A percentile compares a stretch with the other conserved stretches of the same genome.
Evolutionary conservation across 2,888 invertebrate genomes (phyloP).

Genomic region (Ecliptopera silaceata): DNA sequence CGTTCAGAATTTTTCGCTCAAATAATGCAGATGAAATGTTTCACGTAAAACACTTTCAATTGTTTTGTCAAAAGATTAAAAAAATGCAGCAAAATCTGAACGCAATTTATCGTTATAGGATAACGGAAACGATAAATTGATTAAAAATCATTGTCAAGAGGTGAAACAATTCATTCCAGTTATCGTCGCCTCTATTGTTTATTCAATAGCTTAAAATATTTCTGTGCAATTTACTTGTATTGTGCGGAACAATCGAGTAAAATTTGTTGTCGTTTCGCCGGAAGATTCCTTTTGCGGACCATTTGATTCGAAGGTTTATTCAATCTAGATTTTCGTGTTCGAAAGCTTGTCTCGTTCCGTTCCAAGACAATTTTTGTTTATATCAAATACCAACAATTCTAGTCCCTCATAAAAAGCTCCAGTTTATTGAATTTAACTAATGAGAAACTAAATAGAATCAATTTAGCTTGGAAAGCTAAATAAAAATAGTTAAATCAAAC

Average conservation of each 20-base stretch:
- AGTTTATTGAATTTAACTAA: conserved; percentile 24
- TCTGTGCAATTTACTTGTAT: conserved; percentile 58
- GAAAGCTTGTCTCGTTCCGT: conserved; percentile 1
- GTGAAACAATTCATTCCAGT: conserved; percentile 34
- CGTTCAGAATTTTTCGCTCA: conserved; percentile 4
- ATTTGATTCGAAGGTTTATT: conserved; percentile 46
- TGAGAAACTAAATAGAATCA: conserved; percentile 26
- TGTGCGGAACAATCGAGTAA: conserved; percentile 57
- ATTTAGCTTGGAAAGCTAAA: conserved; percentile 20
- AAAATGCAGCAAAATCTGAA: conserved; percentile 20
- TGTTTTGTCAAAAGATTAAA: conserved; percentile 9
- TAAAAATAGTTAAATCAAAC: conserved; percentile 19
- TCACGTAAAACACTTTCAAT: conserved; percentile 2
- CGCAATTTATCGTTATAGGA: conserved; percentile 25
- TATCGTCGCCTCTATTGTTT: conserved; percentile 42
- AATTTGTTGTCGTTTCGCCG: conserved; percentile 42
- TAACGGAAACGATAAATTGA: conserved; percentile 32
- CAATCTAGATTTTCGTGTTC: conserved; percentile 21
- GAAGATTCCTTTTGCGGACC: conserved; percentile 45
- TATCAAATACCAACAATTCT: not conserved
- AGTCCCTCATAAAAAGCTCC: conserved; percentile 6
- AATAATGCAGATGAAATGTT: conserved; percentile 14
- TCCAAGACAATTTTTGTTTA: conserved; percentile 6
- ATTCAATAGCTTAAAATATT: conserved; percentile 56
- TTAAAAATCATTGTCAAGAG: conserved; percentile 33